Conservation (phyloP, 2,888 invertebrate species). For the Ophion ellenae region DNA sequence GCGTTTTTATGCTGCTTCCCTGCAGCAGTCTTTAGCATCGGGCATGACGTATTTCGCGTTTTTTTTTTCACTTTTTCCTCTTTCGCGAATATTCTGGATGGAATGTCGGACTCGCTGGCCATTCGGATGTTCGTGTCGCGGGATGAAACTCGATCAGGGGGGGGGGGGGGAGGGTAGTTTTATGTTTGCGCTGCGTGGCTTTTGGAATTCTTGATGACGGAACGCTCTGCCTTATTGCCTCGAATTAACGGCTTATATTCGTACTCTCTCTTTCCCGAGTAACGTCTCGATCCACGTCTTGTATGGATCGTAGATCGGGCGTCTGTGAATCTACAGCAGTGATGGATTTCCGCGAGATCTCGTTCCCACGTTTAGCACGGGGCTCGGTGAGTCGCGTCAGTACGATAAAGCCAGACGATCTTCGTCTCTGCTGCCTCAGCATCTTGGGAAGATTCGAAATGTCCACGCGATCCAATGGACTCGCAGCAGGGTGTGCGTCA, state of each 20-base stretch:
- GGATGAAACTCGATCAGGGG: background rate
- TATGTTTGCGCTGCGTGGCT: background rate
- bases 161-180: no score
- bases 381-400: conserved; percentile 39
- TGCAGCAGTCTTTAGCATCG: conserved; percentile 5
- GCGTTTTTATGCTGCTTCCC: conserved; percentile 25
- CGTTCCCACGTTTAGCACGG: conserved; percentile 59
- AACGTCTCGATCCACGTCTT: background rate
- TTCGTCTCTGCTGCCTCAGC: conserved; percentile 17
- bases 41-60: background rate
- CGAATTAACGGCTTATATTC: conserved; percentile 27
- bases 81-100: background rate
- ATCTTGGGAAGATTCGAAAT: conserved; percentile 51
- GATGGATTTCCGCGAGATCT: conserved; percentile 45
- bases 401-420: conserved; percentile 52
- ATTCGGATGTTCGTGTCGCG: background rate
- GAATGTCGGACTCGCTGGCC: background rate
- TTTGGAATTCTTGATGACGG: conserved; percentile 29
- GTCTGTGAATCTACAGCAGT: background rate
- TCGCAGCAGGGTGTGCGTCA: conserved; percentile 56
- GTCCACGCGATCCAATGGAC: conserved; percentile 39
- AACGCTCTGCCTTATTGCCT: background rate
- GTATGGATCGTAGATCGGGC: background rate
- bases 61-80: conserved; percentile 5
- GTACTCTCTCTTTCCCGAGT: background rate